A percentile compares a stretch with the other conserved stretches of the same genome.
Evolutionary conservation across 2,113 vertebrate species (phyloP).

Genomic region (Clarias batrachus): DNA sequence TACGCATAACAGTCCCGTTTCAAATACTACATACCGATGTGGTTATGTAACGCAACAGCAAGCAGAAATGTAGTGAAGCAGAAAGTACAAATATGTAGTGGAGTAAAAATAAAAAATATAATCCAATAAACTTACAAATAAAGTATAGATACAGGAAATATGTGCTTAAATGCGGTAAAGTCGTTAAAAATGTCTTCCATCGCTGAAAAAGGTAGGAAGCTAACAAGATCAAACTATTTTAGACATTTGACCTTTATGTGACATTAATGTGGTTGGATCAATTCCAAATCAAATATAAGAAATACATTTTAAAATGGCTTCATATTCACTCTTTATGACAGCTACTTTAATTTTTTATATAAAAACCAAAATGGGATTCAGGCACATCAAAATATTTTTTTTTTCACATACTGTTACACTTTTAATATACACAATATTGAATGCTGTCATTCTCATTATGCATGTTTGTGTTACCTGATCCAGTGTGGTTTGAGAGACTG

Average conservation of each 20-base stretch:
- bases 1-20: too few relatives aligned
- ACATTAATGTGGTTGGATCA: not conserved
- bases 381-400: not conserved
- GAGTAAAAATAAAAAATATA: too few relatives aligned
- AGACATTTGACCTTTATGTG: not conserved
- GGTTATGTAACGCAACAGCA: too few relatives aligned
- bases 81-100: too few relatives aligned
- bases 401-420: not conserved
- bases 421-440: not conserved
- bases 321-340: not conserved
- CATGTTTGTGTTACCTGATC: constrained; percentile 81
- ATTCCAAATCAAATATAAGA: not conserved
- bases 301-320: not conserved
- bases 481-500: constrained; percentile 96
- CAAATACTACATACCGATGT: too few relatives aligned
- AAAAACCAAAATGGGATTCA: not conserved
- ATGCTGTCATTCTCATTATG: not conserved
- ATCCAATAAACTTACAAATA: too few relatives aligned
- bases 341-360: not conserved
- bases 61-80: too few relatives aligned
- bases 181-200: too few relatives aligned
- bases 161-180: too few relatives aligned
- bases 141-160: too few relatives aligned
- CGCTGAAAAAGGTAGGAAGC: not conserved
- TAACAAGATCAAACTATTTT: not conserved